Evolutionary conservation across 2,888 invertebrate species (phyloP).

Genomic region (Drosophila picticornis): DNA sequence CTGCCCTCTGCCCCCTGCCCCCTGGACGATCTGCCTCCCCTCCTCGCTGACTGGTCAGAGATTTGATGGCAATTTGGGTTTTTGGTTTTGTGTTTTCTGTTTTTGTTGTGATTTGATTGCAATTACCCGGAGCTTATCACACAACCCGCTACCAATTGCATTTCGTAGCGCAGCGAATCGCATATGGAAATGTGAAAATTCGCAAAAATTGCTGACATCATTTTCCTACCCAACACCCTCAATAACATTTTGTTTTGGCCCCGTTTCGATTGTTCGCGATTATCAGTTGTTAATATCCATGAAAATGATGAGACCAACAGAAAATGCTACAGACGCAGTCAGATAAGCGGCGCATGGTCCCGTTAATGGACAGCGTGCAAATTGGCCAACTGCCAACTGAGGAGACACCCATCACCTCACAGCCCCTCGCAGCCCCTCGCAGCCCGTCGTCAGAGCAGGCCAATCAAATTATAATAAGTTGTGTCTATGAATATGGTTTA

Average conservation of each 20-base stretch:
- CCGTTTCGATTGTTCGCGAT: conserved; percentile 76
- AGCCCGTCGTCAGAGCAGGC: neutral
- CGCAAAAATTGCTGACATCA: conserved; percentile 54
- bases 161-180: conserved; percentile 34
- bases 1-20: neutral
- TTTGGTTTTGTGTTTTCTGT: neutral
- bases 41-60: conserved; percentile 39
- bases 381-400: conserved; percentile 67
- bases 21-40: neutral
- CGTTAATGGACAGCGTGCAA: conserved; percentile 78
- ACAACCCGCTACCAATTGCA: conserved; percentile 48
- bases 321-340: conserved; percentile 33
- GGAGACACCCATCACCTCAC: neutral
- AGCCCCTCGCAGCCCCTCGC: neutral
- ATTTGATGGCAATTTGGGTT: conserved; percentile 41
- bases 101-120: conserved; percentile 41
- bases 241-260: conserved; percentile 28
- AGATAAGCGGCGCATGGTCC: conserved; percentile 65
- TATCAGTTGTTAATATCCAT: conserved; percentile 81
- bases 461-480: conserved; percentile 46
- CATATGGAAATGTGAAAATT: conserved; percentile 72
- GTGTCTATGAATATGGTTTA: conserved; percentile 46
- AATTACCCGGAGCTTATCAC: conserved; percentile 63
- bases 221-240: neutral
- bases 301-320: conserved; percentile 73